Percentiles rank a stretch among this genome's conserved stretches.
Evolutionary conservation across 2,113 vertebrate genomes (phyloP).

Genomic region (Sorex araneus): DNA sequence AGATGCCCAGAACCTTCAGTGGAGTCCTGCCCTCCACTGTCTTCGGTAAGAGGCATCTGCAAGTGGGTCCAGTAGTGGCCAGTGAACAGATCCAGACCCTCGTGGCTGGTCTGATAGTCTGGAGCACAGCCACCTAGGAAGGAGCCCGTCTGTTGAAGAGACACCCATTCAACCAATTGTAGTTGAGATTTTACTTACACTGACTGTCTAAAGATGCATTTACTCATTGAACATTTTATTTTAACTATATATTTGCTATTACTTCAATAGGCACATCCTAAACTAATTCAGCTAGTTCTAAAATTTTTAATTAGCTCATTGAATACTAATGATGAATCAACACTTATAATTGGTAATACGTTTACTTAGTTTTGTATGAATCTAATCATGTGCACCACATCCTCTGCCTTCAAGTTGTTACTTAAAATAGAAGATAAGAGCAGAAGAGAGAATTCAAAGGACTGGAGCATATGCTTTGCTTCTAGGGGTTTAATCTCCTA

Average conservation of each 20-base stretch:
- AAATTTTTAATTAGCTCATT: conserved; percentile 13
- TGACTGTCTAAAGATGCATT: background rate
- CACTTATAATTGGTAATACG: background rate
- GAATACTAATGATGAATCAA: background rate
- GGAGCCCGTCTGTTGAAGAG: no score
- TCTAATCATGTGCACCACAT: background rate
- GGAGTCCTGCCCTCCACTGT: no score
- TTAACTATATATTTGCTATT: background rate
- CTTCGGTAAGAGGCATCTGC: no score
- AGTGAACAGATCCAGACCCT: no score
- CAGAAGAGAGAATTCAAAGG: no score
- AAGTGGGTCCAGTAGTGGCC: no score
- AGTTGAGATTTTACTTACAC: background rate
- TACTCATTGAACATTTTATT: background rate
- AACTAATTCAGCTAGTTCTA: conserved; percentile 4
- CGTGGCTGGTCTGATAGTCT: no score
- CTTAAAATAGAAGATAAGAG: conserved; percentile 36
- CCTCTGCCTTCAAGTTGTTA: background rate
- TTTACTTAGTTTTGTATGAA: background rate
- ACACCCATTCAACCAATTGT: background rate
- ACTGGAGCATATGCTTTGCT: no score
- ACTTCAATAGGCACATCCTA: conserved; percentile 2
- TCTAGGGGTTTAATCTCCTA: no score
- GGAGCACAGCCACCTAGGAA: no score
- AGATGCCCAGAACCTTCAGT: background rate